phyloP scores from a whole-genome alignment of 2,888 invertebrate species.

The Cheilosia urbana region DNA sequence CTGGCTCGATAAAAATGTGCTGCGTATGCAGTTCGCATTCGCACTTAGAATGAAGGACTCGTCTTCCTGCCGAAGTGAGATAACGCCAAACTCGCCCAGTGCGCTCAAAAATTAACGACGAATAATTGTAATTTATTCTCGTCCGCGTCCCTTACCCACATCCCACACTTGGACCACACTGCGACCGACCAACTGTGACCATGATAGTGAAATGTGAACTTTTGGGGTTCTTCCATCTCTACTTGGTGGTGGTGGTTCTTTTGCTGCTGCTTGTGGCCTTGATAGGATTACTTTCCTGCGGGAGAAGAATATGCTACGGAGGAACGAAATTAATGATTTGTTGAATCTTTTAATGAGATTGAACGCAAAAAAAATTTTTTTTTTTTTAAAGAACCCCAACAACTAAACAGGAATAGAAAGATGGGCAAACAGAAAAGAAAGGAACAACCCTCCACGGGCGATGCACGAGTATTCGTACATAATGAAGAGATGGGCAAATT shows the following conservation, averaged over 20 bases:
- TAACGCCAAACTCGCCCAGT: conserved; percentile 64
- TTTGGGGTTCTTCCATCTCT: conserved; percentile 21
- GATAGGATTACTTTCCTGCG: conserved; percentile 71
- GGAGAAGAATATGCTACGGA: conserved; percentile 59
- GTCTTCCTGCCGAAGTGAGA: conserved; percentile 57
- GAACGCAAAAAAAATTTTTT: background rate
- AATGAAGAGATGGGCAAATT: conserved; percentile 70
- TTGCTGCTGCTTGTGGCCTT: conserved; percentile 59
- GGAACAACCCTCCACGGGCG: background rate
- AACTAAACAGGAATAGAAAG: conserved; percentile 53
- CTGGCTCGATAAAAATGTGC: conserved; percentile 23
- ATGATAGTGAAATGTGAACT: conserved; percentile 71
- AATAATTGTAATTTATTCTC: conserved; percentile 74
- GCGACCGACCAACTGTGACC: conserved; percentile 62
- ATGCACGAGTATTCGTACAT: background rate
- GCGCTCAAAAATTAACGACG: conserved; percentile 70
- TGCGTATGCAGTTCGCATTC: conserved; percentile 59
- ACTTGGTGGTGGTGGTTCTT: conserved; percentile 2
- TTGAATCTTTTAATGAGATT: conserved; percentile 71
- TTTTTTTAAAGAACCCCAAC: conserved; percentile 9
- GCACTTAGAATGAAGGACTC: conserved; percentile 28
- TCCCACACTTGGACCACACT: conserved; percentile 19
- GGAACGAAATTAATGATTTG: conserved; percentile 75
- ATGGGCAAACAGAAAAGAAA: conserved; percentile 7
- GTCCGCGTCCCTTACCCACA: conserved; percentile 41